Conservation (phyloP, 2,797 vertebrate genomes). For the Gymnoscopelus braueri region DNA sequence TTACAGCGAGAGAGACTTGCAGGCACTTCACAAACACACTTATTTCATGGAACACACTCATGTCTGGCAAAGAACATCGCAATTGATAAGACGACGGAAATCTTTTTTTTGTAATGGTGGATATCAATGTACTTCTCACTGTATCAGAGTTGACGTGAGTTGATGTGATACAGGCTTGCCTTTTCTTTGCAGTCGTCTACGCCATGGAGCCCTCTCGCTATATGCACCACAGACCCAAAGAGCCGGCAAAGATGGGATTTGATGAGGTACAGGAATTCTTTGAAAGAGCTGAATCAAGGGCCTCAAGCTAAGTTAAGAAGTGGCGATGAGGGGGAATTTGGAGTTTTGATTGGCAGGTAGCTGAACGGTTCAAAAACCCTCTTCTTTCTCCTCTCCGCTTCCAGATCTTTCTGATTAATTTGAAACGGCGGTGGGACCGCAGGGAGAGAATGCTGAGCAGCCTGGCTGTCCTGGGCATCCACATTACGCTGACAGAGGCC, state of each 20-base stretch:
- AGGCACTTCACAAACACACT: too few relatives aligned
- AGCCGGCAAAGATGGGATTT: conserved; percentile 86
- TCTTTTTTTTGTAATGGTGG: too few relatives aligned
- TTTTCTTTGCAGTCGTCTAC: conserved; percentile 77
- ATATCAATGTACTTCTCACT: too few relatives aligned
- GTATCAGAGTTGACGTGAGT: conserved; percentile 3
- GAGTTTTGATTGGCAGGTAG: background rate
- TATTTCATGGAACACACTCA: too few relatives aligned
- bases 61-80: too few relatives aligned
- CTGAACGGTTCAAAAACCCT: background rate
- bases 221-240: conserved; percentile 73
- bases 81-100: too few relatives aligned
- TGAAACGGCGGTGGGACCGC: conserved; percentile 86
- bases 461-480: conserved; percentile 84
- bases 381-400: conserved; percentile 10
- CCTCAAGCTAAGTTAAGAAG: background rate
- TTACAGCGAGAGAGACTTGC: too few relatives aligned
- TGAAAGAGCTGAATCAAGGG: background rate
- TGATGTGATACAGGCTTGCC: conserved; percentile 5
- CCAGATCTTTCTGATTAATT: conserved; percentile 91
- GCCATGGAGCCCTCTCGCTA: conserved; percentile 82
- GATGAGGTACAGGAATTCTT: conserved; percentile 78
- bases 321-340: background rate
- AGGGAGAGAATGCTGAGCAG: conserved; percentile 86
- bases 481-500: conserved; percentile 84